Conservation (phyloP, 2,113 vertebrate species). For the Catharus minimus region DNA sequence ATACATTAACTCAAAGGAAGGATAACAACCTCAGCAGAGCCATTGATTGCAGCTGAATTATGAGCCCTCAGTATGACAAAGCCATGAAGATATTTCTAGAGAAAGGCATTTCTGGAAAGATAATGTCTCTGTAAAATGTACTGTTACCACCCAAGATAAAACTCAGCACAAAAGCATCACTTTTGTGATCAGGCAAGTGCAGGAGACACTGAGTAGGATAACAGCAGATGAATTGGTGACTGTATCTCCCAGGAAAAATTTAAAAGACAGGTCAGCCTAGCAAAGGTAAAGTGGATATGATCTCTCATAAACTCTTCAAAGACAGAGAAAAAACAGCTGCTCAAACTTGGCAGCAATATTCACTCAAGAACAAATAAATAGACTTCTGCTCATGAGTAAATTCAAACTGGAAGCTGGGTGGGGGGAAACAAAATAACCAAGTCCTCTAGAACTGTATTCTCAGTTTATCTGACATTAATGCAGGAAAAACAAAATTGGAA, state of each 20-base stretch:
- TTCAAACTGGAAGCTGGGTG: background rate
- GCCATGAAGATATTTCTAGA: conserved; percentile 18
- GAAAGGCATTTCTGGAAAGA: conserved; percentile 35
- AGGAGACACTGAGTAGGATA: background rate
- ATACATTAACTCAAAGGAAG: background rate
- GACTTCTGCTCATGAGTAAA: background rate
- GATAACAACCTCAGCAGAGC: background rate
- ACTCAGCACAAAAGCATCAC: background rate
- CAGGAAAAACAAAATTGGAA: background rate
- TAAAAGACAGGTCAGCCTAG: background rate
- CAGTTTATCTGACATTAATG: background rate
- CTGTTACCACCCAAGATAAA: background rate
- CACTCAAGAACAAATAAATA: background rate
- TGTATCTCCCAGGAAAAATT: background rate
- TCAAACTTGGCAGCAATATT: background rate
- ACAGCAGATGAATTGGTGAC: background rate
- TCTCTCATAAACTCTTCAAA: background rate
- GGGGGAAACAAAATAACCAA: background rate
- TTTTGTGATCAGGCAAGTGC: background rate
- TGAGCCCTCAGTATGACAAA: conserved; percentile 8
- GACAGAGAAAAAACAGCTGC: background rate
- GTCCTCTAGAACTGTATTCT: background rate
- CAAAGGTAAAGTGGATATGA: background rate
- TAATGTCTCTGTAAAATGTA: background rate
- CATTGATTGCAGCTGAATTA: conserved; percentile 21